Base-by-base conservation (phyloP, 2,113 vertebrate genomes). In the Pandion haliaetus region DNA sequence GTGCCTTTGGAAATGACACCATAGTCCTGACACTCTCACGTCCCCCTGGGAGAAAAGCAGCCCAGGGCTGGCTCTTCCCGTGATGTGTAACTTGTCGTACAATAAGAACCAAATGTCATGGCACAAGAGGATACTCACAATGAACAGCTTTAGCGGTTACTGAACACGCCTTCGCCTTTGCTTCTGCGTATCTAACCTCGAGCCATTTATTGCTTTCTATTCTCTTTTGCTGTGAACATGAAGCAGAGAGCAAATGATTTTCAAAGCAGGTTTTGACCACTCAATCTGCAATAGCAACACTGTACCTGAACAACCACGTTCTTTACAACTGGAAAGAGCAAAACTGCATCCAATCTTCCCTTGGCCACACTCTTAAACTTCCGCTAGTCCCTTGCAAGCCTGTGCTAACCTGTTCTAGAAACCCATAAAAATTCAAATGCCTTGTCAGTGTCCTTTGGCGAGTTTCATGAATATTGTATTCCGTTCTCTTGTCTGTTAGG, bases 361-460 rank as follows among this genome's bases (percentile, higher is more conserved):
- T 94, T 86, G 94, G 96, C 97, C 84, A 76, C 58, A 83, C 86
- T 92, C 88, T 70, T 31, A 95, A 90, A 97, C 97, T 96, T 95
- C 97, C 88, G 97, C 98, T 96, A 78, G 93, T 97, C 95, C 96
- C 96, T 97, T 69, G 96, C 96, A 78, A 96, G 96, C 96, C 97
- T 95, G 86, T 98, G 98, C 98, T 97, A 94, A 98, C 97, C 97
- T 54, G 72, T 97, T 67, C 69, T 90, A 97, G 86, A 95, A 31
- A 54, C 92, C 91, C 90, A n/a, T 14, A 70, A 71, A 38, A 87
- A 83, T 97, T 88, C 93, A 62, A 67, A 84, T 79, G 71, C 73
- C 89, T 96, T 73, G 88, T 96, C 91, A 19, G 54, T 94, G 91
- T 95, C 96, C 97, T 95, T 95, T 88, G 96, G 94, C 95, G 23